A percentile compares a stretch with the other conserved stretches of the same genome.
These are phyloP conservation scores for Apis mellifera DNA, from an alignment of 1,140 invertebrate genomes.

Conservation along the genomic window DNA sequence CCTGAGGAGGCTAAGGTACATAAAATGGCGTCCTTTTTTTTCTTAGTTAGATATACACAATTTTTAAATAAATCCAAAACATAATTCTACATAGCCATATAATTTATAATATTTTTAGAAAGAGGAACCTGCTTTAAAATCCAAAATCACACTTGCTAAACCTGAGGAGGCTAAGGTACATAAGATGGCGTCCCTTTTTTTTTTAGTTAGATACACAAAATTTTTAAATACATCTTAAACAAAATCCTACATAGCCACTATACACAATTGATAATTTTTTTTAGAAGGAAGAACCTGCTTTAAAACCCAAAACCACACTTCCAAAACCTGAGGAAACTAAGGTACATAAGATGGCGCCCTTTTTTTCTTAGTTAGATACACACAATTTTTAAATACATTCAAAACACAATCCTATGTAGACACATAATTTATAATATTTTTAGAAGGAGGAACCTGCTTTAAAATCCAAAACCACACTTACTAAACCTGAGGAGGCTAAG, in stretches of 20 bases:
- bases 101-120: slow-evolving; percentile 52
- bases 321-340: no score
- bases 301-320: no score
- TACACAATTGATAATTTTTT: slow-evolving; percentile 35
- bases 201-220: no score
- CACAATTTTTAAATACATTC: neutral
- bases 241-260: neutral
- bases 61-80: neutral
- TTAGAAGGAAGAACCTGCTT: slow-evolving; percentile 68
- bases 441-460: no score
- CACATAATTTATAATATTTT: no score
- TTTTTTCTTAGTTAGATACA: no score
- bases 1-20: slow-evolving; percentile 72
- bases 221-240: neutral
- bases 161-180: slow-evolving; percentile 72
- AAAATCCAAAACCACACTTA: no score
- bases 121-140: slow-evolving; percentile 52
- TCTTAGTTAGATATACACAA: no score
- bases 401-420: neutral
- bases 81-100: neutral
- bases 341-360: no score
- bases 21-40: slow-evolving; percentile 17
- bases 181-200: slow-evolving; percentile 18
- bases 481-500: no score
- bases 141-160: slow-evolving; percentile 59